Evolutionary conservation across 2,797 vertebrate species (phyloP).

Genomic region (Otolemur crassicaudatus): DNA sequence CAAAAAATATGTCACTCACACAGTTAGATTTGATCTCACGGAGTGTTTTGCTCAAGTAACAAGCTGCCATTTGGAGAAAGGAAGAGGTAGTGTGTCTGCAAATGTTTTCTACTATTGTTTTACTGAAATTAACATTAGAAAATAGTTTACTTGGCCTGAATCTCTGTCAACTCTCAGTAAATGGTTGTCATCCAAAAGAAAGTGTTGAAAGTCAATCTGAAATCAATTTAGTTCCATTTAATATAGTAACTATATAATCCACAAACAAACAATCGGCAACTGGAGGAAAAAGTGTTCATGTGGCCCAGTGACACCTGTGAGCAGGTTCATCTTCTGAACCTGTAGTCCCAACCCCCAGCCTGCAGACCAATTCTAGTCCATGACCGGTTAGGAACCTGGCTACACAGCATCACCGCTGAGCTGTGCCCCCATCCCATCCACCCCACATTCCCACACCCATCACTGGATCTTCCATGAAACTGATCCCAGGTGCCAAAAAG

Average conservation of each 20-base stretch:
- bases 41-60: neutral
- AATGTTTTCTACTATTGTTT: conserved; percentile 20
- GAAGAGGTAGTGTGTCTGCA: neutral
- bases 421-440: too few species aligned
- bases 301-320: neutral
- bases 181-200: neutral
- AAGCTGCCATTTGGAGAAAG: neutral
- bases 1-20: neutral
- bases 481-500: too few species aligned
- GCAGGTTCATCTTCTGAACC: neutral
- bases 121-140: conserved; percentile 31
- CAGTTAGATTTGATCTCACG: conserved; percentile 50
- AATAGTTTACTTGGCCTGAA: conserved; percentile 18
- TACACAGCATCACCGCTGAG: too few species aligned
- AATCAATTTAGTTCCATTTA: conserved; percentile 24
- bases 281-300: neutral
- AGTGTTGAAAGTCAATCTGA: neutral
- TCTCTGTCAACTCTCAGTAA: neutral
- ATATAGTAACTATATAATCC: conserved; percentile 22
- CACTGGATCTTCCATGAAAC: too few species aligned
- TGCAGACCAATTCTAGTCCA: too few species aligned
- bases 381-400: too few species aligned
- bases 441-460: too few species aligned
- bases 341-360: too few species aligned
- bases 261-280: neutral